Evolutionary conservation across 2,113 vertebrate species (phyloP), one percentile per base, ranked within the genome.

Genomic region (Dissostichus mawsoni): DNA sequence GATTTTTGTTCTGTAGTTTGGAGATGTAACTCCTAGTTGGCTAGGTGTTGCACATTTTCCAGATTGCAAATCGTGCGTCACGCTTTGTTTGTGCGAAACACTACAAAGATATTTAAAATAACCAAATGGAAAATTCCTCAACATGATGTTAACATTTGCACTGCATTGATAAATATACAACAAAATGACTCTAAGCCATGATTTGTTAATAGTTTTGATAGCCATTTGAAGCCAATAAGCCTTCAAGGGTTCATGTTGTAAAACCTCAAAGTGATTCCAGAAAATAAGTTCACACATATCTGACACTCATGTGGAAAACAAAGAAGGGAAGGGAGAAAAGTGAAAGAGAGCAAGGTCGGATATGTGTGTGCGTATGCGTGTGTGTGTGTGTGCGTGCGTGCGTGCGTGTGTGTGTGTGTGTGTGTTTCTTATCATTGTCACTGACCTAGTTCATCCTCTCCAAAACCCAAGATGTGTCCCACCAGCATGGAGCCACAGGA

Each of bases 361-460:
- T 1, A 50, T 65, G 56, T 36, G 33, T 41, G 6, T n/a, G 1
- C 50, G 20, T 36, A 5, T 36, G 33, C 2, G 33, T 36, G 33
- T 36, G 33, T 25, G 1, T 62, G 20, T 33, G 33, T 33, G 33
- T 33, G 33, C 7, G 36, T 8, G 36, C 2, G 1, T 63, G 20
- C 7, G 36, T 41, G 36, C 7, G 36, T 41, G 36, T 41, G 7
- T 4, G 29, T 29, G 3, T 4, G 29, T 4, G 29, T 29, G 29
- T 29, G 48, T 29, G 23, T 12, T 4, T 66, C 70, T 76, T 29
- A 29, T 29, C 29, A 29, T 29, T 29, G 29, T 29, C 29, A 29
- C 94, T 93, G 90, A 99, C 98, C 98, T 90, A 96, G 90, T 95
- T 99, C 98, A 78, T 99, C 98, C 94, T 99, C 98, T 89, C 98